These are phyloP conservation scores for Sparus aurata DNA, from an alignment of 2,797 vertebrate genomes.

Conservation along the genomic window DNA sequence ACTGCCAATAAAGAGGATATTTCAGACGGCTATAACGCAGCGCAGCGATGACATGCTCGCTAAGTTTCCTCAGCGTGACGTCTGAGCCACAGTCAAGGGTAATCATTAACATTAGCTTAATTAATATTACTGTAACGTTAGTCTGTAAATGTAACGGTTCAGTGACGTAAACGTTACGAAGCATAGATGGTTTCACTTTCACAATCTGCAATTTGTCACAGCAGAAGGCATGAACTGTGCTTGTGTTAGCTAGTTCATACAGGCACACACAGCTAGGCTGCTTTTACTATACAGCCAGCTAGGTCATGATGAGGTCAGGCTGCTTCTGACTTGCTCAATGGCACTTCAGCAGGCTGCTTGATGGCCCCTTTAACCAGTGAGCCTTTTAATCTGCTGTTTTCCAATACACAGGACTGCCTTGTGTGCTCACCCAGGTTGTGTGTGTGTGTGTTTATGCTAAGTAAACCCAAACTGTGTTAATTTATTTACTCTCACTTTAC, in stretches of 20 bases:
- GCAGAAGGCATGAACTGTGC: neutral
- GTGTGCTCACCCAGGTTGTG: neutral
- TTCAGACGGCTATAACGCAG: neutral
- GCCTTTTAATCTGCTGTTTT: neutral
- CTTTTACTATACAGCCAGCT: neutral
- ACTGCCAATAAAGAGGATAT: neutral
- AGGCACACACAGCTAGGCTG: neutral
- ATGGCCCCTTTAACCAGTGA: neutral
- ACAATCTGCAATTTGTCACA: neutral
- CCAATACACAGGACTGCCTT: neutral
- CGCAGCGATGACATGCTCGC: neutral
- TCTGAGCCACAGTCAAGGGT: neutral
- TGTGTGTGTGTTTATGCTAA: neutral
- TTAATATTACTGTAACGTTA: neutral
- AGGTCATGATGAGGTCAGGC: neutral
- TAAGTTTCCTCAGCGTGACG: neutral
- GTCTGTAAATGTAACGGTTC: neutral
- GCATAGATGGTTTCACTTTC: neutral
- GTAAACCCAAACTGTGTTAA: neutral
- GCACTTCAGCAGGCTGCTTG: neutral
- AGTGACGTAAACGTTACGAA: neutral
- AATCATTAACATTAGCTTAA: no score
- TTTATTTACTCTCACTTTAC: conserved; percentile 29
- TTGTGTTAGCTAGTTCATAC: neutral
- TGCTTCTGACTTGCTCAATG: neutral